Evolutionary conservation across 2,797 vertebrate genomes (phyloP).

Genomic region (Cercopithecus hamlyni): DNA sequence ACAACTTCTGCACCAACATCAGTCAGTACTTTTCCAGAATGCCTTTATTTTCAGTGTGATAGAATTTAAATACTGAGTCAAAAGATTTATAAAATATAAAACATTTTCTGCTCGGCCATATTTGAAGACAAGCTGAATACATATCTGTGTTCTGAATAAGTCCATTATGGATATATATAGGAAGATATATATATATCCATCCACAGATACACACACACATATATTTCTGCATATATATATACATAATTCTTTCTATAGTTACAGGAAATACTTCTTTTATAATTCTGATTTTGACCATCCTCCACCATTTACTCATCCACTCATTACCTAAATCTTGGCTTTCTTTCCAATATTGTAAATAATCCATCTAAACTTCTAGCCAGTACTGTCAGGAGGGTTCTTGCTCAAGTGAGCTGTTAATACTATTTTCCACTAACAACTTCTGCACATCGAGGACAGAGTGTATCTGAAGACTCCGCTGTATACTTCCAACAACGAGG

Average conservation of each 20-base stretch:
- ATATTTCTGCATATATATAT: neutral
- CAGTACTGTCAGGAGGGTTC: neutral
- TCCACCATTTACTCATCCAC: neutral
- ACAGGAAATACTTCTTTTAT: neutral
- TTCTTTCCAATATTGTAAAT: neutral
- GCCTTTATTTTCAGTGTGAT: conserved; percentile 64
- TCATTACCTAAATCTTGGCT: neutral
- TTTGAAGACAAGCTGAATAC: neutral
- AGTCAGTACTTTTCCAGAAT: neutral
- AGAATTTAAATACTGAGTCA: conserved; percentile 47
- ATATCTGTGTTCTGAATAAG: neutral
- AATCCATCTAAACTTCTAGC: neutral
- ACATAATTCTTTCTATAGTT: neutral
- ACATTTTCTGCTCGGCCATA: neutral
- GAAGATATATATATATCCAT: neutral
- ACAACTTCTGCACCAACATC: neutral
- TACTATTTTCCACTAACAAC: conserved; percentile 80
- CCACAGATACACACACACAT: neutral
- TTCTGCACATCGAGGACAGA: conserved; percentile 91
- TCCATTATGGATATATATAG: neutral
- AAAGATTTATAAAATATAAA: conserved; percentile 58
- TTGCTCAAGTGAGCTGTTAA: neutral
- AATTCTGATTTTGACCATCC: neutral
- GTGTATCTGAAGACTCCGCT: conserved; percentile 83
- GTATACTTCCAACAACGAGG: conserved; percentile 94